Base-by-base conservation (phyloP, 2,113 vertebrate genomes). In the Beaufortia kweichowensis region DNA sequence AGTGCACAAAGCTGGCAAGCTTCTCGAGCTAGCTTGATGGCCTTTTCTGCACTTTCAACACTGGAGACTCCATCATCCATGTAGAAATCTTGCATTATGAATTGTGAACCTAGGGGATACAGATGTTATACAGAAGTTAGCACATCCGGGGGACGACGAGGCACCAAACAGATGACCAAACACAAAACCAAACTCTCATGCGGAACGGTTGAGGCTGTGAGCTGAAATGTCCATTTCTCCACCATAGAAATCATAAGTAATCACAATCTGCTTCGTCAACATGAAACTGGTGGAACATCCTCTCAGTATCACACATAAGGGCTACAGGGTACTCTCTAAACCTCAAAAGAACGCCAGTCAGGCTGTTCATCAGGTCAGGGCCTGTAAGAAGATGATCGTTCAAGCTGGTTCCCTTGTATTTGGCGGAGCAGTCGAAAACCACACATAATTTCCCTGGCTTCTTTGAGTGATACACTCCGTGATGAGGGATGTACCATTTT, bases 341-440 rank as follows among this genome's bases (percentile, higher is more conserved):
- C 43, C 23, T 23, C 61, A 53, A 35, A 9, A 76, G 48, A 12
- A 76, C 62, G 7, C 75, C 75, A 39, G 63, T 76, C 17, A 67
- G 28, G 21, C 15, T 39, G 12, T 75, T 63, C 8, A 61, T 75
- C 2, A 63, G 8, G 28, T 63, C 60, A 12, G 73, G 41, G 9
- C 73, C 73, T 66, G 48, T 69, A 39, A 76, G 62, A 8, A 68
- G 53, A 35, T 77, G 75, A 23, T 76, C 62, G 23, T 66, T 76
- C n/a, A 76, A 55, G 24, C 63, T 19, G 11, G 53, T 68, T 21
- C 75, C 50, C 41, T 26, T 29, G 31, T 21, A 59, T 68, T 12
- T 53, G n/a, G n/a, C n/a, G n/a, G n/a, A n/a, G n/a, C n/a, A n/a
- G n/a, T n/a, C n/a, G n/a, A n/a, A n/a, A n/a, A 53, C 12, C 1